Base-by-base conservation (phyloP, 2,113 vertebrate genomes). In the Jacana jacana region DNA sequence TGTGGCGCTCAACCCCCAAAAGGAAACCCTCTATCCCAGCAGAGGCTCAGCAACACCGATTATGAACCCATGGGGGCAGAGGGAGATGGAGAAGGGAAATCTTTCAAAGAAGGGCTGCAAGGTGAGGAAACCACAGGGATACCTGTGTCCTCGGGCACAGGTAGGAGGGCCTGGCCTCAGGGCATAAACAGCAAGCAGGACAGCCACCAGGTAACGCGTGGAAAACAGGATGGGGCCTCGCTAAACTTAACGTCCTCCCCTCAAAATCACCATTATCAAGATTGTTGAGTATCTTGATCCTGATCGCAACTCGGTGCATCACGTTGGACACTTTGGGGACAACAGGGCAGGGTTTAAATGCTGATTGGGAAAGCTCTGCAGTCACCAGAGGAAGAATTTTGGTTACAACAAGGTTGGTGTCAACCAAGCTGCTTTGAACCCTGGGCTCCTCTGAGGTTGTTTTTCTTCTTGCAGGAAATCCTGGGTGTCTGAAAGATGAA, bases 261-360 rank as follows among this genome's bases (percentile, higher is more conserved):
- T 81, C 20, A 63, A 39, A 60, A 30, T 54, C 20, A 18, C 19
- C 22, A 27, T 30, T n/a, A 10, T 22, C 7, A 3, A 46, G 11
- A 42, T 51, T 0, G 1, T 1, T 6, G 11, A 49, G 31, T 61
- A n/a, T n/a, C n/a, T 44, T 14, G 58, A 27, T 88, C 17, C 42
- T 44, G 33, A 4, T 64, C 44, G 18, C 39, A 72, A 4, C 25
- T n/a, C 1, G 6, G 37, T 42, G 33, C 24, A 20, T 54, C 16
- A 10, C 28, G 5, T 18, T 3, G 9, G 70, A 54, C 16, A 2
- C 22, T 2, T 2, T 17, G 39, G 15, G 72, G n/a, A 2, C 24
- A n/a, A 1, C 0, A 0, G n/a, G 10, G 2, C 4, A 4, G 30
- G 22, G 24, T 15, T 9, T 54, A 25, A 65, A 69, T 1, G 2